Evolutionary conservation across 2,888 invertebrate genomes (phyloP).

Genomic region (Harpalus rufipes): DNA sequence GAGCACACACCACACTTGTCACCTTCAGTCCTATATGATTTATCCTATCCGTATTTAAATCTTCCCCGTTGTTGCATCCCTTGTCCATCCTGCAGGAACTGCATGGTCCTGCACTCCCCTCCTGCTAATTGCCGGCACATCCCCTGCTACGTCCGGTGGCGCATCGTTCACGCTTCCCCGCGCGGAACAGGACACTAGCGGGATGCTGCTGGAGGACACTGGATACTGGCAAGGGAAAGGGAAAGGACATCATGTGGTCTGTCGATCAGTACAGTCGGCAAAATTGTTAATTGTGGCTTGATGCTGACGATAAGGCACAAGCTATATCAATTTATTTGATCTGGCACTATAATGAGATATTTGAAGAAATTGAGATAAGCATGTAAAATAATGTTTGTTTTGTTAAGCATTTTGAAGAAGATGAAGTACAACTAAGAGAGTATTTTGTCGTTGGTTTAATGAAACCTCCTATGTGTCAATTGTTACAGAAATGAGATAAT

Average conservation of each 20-base stretch:
- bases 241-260: neutral
- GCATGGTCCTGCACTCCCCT: slow-evolving; percentile 3
- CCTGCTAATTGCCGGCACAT: slow-evolving; percentile 34
- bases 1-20: neutral
- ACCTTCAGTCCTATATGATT: neutral
- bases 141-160: slow-evolving; percentile 33
- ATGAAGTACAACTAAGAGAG: no score
- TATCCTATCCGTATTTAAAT: slow-evolving; percentile 6
- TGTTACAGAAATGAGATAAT: no score
- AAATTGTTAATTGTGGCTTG: neutral
- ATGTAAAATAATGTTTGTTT: no score
- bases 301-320: neutral
- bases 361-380: no score
- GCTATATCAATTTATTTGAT: no score
- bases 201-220: neutral
- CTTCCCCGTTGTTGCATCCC: neutral
- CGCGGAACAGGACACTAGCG: slow-evolving; percentile 20
- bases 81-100: neutral
- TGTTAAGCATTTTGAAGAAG: no score
- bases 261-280: neutral
- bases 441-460: no score
- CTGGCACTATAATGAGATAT: no score
- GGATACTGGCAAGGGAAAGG: neutral
- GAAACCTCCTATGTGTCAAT: no score
- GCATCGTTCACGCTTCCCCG: slow-evolving; percentile 40